Conservation (phyloP, 2,797 vertebrate species). For the Adrianichthys oophorus region DNA sequence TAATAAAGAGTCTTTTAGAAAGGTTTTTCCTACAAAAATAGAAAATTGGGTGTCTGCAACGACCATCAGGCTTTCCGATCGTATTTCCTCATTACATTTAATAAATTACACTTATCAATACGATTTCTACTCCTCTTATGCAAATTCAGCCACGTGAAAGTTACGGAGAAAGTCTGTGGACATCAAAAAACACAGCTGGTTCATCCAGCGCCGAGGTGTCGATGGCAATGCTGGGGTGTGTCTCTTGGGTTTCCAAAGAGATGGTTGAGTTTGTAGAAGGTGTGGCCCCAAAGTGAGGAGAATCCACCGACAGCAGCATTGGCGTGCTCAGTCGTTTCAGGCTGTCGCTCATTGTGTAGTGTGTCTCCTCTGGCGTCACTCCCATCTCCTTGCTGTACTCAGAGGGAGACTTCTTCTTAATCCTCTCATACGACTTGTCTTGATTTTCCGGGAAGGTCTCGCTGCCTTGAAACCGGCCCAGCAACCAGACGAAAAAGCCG, state of each 20-base stretch:
- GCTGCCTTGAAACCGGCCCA: constrained; percentile 93
- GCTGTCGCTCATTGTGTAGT: constrained; percentile 80
- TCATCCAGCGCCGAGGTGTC: constrained; percentile 70
- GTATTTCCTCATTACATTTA: constrained; percentile 1
- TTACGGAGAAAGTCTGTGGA: constrained; percentile 74
- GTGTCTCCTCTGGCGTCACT: constrained; percentile 87
- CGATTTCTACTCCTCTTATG: too few species aligned
- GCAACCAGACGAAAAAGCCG: constrained; percentile 94
- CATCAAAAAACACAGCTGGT: constrained; percentile 74
- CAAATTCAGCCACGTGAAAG: background rate
- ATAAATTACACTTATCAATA: background rate
- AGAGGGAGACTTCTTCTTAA: constrained; percentile 92
- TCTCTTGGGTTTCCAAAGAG: constrained; percentile 81
- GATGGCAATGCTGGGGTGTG: constrained; percentile 78
- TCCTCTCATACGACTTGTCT: constrained; percentile 91
- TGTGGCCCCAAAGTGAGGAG: constrained; percentile 63
- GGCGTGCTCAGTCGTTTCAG: constrained; percentile 78
- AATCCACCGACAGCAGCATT: constrained; percentile 84
- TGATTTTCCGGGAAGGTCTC: constrained; percentile 91
- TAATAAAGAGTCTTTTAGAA: constrained; percentile 41
- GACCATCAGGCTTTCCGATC: constrained; percentile 3
- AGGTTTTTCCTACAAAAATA: constrained; percentile 64
- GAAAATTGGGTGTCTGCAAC: background rate
- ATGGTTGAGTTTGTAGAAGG: constrained; percentile 65
- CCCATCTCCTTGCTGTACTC: constrained; percentile 89